Evolutionary conservation across 1,140 invertebrate genomes (phyloP), one percentile per base, ranked within the genome.

Genomic region (Pachyrhynchus sulphureomaculatus): DNA sequence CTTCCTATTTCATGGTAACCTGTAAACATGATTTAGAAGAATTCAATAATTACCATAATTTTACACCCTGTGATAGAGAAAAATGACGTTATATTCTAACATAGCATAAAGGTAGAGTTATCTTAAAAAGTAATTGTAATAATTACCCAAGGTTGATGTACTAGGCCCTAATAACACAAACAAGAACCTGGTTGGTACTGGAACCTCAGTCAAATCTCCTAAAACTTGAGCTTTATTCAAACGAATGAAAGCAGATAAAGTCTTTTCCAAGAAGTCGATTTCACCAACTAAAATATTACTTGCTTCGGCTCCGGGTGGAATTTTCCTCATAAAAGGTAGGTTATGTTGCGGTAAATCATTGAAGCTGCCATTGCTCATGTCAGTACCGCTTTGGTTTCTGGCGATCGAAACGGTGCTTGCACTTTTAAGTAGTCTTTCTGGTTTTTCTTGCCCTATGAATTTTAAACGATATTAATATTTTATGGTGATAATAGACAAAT

Each of bases 281-380:
- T 99, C 96, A 8, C 97, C 97, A 1, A 99, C 94, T 8, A 99
- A 80, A 69, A 99, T 96, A 76, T 98, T 99, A 44, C 93, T 93
- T 1, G 96, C 95, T 79, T 99, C 96, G 0, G 95, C 91, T 17
- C 95, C 96, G 0, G 86, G 85, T n/a, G 96, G 96, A 72, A 99
- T 95, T 82, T 99, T 99, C 34, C 91, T 84, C 93, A 98, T 95
- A 69, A 98, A 98, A 69, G 95, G 86, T 47, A 88, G 88, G 77
- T 98, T 98, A 84, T 93, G 82, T 64, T 89, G 87, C 71, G 82
- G 85, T 54, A 83, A 79, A 67, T 89, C 88, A 62, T 82, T 74
- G 10, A 21, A 8, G 57, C 78, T 81, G n/a, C n/a, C n/a, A n/a
- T n/a, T n/a, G 24, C 52, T 54, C 23, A 89, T 76, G 63, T 87